phyloP scores from a whole-genome alignment of 2,888 invertebrate genomes.

The Ellobium chinense region DNA sequence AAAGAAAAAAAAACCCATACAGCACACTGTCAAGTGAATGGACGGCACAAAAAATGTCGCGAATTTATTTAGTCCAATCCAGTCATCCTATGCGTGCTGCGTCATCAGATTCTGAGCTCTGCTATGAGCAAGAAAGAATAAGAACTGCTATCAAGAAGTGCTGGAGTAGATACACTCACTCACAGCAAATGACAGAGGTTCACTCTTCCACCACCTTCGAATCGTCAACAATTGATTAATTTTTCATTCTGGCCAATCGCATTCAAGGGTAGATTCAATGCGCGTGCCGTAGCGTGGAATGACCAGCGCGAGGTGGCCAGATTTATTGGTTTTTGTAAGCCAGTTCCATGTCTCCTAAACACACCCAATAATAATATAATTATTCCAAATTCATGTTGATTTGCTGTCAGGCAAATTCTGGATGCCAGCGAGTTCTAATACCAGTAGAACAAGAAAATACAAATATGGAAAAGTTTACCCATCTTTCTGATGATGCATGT shows the following conservation, averaged over 20 bases:
- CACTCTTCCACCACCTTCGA: background rate
- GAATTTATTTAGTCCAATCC: background rate
- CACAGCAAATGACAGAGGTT: background rate
- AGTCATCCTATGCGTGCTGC: background rate
- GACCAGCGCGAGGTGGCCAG: background rate
- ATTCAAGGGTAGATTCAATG: background rate
- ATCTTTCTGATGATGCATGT: too few species aligned
- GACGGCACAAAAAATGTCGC: too few species aligned
- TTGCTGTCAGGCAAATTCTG: too few species aligned
- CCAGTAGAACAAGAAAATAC: too few species aligned
- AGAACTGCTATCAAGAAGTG: background rate
- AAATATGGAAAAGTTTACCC: too few species aligned
- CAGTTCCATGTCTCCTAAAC: too few species aligned
- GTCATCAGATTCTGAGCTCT: background rate
- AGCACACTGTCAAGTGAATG: too few species aligned
- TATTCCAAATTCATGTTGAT: too few species aligned
- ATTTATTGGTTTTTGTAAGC: too few species aligned
- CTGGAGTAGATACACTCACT: background rate
- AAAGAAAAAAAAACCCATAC: too few species aligned
- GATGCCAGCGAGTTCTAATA: too few species aligned
- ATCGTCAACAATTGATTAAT: background rate
- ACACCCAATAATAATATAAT: too few species aligned
- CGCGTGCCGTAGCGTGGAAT: background rate
- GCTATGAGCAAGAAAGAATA: background rate
- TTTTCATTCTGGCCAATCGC: background rate